phyloP scores from a whole-genome alignment of 2,888 invertebrate genomes.

The Bibio marci region DNA sequence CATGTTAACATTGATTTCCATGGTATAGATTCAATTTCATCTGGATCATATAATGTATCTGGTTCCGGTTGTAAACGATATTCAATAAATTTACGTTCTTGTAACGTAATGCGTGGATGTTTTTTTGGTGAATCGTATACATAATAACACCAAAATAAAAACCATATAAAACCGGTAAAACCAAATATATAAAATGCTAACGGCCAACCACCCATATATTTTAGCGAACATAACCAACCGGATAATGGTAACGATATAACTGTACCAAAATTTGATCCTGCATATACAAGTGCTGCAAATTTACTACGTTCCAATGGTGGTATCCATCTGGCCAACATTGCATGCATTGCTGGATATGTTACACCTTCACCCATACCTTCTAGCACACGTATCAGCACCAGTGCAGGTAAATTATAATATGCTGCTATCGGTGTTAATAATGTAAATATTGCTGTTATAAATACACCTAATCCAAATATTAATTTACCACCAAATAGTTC shows the following conservation, averaged over 20 bases:
- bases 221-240: constrained; percentile 64
- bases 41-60: constrained; percentile 11
- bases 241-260: constrained; percentile 70
- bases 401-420: constrained; percentile 37
- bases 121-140: constrained; percentile 55
- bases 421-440: constrained; percentile 72
- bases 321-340: constrained; percentile 83
- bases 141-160: constrained; percentile 54
- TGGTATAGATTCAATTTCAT: constrained; percentile 37
- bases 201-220: constrained; percentile 68
- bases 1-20: constrained; percentile 58
- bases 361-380: constrained; percentile 82
- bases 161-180: constrained; percentile 64
- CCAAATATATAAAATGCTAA: constrained; percentile 78
- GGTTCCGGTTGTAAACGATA: constrained; percentile 41
- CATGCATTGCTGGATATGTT: constrained; percentile 88
- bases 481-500: constrained; percentile 77
- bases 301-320: constrained; percentile 81
- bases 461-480: constrained; percentile 64
- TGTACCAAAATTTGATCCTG: constrained; percentile 81
- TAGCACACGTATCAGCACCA: constrained; percentile 56
- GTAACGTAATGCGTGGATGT: constrained; percentile 56
- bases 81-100: constrained; percentile 56
- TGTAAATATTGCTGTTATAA: constrained; percentile 67
- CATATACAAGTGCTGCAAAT: constrained; percentile 75